Percentiles rank a stretch among this genome's conserved stretches.
These are phyloP conservation scores for Microplitis mediator DNA, from an alignment of 1,140 invertebrate species.

Conservation along the genomic window DNA sequence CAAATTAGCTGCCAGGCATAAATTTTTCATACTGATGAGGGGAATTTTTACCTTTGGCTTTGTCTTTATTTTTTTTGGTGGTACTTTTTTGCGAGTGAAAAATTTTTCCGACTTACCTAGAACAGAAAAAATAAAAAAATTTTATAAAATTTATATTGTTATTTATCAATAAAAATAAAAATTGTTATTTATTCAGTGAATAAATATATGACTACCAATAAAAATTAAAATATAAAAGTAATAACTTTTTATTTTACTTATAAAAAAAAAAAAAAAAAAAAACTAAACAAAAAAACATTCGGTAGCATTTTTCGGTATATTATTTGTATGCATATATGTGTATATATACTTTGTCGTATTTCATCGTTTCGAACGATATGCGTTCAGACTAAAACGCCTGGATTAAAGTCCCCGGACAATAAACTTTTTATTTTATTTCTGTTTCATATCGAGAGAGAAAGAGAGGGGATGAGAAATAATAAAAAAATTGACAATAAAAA, in stretches of 20 bases:
- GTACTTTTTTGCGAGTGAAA: too few relatives aligned
- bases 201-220: not conserved
- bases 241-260: not conserved
- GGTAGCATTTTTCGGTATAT: constrained; percentile 20
- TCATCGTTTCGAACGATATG: constrained; percentile 43
- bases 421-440: constrained; percentile 50
- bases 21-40: too few relatives aligned
- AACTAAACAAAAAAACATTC: not conserved
- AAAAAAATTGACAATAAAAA: not conserved
- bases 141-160: too few relatives aligned
- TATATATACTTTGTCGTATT: constrained; percentile 33
- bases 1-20: too few relatives aligned
- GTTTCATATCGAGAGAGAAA: constrained; percentile 14
- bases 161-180: too few relatives aligned
- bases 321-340: constrained; percentile 13
- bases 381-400: constrained; percentile 43
- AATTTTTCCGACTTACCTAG: too few relatives aligned
- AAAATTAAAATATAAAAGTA: not conserved
- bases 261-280: not conserved
- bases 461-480: not conserved
- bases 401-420: constrained; percentile 48
- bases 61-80: too few relatives aligned
- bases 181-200: not conserved
- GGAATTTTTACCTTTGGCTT: too few relatives aligned
- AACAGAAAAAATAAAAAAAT: too few relatives aligned